Base-by-base conservation (phyloP, 2,888 invertebrate species). In the Leucoma salicis region DNA sequence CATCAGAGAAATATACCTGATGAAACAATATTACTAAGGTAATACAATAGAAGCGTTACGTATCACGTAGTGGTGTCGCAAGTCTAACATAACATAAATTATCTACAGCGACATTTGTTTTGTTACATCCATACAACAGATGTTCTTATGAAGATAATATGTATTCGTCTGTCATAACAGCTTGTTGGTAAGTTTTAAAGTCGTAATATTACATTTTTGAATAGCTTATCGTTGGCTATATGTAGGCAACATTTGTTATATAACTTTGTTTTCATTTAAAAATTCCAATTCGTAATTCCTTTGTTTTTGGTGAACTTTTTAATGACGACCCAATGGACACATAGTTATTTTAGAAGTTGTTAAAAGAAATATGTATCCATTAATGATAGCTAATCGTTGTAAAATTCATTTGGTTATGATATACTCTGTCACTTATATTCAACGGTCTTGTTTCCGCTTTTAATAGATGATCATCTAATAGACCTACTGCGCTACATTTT, bases 61-160 rank as follows among this genome's bases (percentile, higher is more conserved):
- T 66, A 62, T 62, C 5, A 2, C 2, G 10, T 8, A 29, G 11
- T n/a, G 53, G 52, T 82, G 74, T 69, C 66, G 76, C 68, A 79
- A 78, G 56, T 47, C 37, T 47, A 57, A 57, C 57, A 60, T 61
- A 67, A 66, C 69, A 70, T 68, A 62, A 77, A 75, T 74, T 74
- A 78, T 78, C 63, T 67, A 69, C 67, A 68, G 63, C 64, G 74
- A 80, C 80, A 78, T 81, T 78, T 74, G 70, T 78, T 77, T 72
- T 68, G 66, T 75, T 74, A 71, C 70, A 68, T 70, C 65, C 74
- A 65, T 64, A 70, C 60, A 70, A 76, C 73, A 71, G 79, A 80
- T 78, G 76, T 77, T 77, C 70, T 70, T 68, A 66, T 54, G 59
- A 43, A 76, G 78, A 81, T 80, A 79, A 73, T 64, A 66, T 56